A percentile compares a stretch with the other conserved stretches of the same genome.
Evolutionary conservation across 2,797 vertebrate species (phyloP).

Genomic region (Melopsittacus undulatus): DNA sequence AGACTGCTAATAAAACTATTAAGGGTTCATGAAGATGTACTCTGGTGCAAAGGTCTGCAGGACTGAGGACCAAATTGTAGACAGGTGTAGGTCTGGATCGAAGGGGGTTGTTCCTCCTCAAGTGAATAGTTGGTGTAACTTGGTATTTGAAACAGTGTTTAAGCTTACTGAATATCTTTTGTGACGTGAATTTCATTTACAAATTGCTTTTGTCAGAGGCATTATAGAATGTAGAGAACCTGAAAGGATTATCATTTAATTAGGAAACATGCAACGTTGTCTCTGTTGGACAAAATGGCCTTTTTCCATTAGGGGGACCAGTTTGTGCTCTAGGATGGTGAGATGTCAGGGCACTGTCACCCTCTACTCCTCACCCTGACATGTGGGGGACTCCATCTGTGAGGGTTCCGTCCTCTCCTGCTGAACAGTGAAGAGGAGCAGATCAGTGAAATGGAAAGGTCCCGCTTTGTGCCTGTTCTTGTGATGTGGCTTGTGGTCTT

Average conservation of each 20-base stretch:
- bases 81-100: background rate
- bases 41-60: background rate
- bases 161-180: background rate
- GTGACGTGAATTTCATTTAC: background rate
- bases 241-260: background rate
- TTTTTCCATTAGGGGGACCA: background rate
- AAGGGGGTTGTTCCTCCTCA: background rate
- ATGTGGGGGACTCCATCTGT: fast-evolving
- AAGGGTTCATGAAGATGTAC: background rate
- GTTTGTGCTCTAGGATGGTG: background rate
- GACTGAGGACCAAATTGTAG: fast-evolving
- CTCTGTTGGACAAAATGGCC: background rate
- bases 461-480: background rate
- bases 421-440: background rate
- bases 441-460: background rate
- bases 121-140: background rate
- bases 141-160: background rate
- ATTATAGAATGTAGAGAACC: background rate
- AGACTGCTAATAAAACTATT: background rate
- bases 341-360: background rate
- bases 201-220: background rate
- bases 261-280: background rate
- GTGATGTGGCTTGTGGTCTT: background rate
- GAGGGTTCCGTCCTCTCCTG: background rate
- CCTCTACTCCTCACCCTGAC: background rate